A percentile compares a stretch with the other conserved stretches of the same genome.
Evolutionary conservation across 2,888 invertebrate genomes (phyloP).

Genomic region (Pristionchus arcanus): DNA sequence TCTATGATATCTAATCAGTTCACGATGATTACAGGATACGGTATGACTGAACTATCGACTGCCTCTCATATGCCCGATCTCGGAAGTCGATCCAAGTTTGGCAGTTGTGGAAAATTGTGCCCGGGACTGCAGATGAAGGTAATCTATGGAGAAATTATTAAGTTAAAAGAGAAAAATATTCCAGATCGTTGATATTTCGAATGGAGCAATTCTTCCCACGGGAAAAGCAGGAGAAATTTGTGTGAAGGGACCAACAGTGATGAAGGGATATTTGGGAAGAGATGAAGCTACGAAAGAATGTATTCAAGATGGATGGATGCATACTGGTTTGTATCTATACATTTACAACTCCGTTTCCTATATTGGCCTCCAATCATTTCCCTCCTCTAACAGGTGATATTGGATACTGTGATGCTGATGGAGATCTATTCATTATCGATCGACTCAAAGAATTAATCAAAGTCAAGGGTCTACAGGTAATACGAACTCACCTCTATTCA

Average conservation of each 20-base stretch:
- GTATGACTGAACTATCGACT: conserved; percentile 65
- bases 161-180: background rate
- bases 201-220: conserved; percentile 45
- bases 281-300: conserved; percentile 63
- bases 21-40: conserved; percentile 60
- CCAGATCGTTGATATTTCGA: background rate
- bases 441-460: conserved; percentile 55
- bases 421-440: conserved; percentile 58
- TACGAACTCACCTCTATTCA: background rate
- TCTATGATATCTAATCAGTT: background rate
- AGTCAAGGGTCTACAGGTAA: conserved; percentile 50
- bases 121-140: conserved; percentile 63
- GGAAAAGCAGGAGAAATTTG: conserved; percentile 85
- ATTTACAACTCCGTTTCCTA: background rate
- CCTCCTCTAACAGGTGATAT: conserved; percentile 56
- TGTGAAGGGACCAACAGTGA: conserved; percentile 91
- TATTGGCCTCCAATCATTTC: background rate
- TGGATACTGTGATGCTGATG: conserved; percentile 59
- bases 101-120: conserved; percentile 52
- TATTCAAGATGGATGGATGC: conserved; percentile 67
- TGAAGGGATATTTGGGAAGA: conserved; percentile 87
- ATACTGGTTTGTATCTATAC: conserved; percentile 56
- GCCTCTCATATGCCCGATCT: conserved; percentile 52
- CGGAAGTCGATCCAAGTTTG: conserved; percentile 52
- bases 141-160: background rate